Evolutionary conservation across 2,113 vertebrate genomes (phyloP).

Genomic region (Trochalopteron elliotii): DNA sequence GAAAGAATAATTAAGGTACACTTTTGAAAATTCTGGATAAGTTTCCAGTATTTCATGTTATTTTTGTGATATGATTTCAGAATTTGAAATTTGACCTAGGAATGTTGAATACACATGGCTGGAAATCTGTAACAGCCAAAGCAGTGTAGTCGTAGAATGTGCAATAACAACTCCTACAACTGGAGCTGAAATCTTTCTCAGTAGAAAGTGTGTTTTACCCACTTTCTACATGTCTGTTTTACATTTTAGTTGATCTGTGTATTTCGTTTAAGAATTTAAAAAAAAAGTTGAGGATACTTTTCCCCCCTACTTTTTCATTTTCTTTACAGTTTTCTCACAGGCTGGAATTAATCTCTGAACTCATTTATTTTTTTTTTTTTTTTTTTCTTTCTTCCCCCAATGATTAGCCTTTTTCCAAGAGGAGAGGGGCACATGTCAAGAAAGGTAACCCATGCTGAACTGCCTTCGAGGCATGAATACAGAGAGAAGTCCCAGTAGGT

Average conservation of each 20-base stretch:
- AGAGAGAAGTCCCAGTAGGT: background rate
- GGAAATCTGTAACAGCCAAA: background rate
- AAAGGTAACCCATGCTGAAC: background rate
- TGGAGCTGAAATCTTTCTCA: background rate
- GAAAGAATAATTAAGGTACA: background rate
- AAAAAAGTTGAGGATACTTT: background rate
- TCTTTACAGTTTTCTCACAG: background rate
- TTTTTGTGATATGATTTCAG: background rate
- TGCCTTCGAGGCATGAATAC: background rate
- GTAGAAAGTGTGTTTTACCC: background rate
- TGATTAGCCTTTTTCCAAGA: background rate
- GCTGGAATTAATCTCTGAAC: background rate
- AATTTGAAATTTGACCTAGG: background rate
- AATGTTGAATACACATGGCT: background rate
- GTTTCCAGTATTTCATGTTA: background rate
- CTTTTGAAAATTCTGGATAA: background rate
- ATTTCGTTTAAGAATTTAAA: background rate
- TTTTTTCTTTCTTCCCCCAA: background rate
- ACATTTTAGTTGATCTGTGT: background rate
- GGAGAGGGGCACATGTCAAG: background rate
- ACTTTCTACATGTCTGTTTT: background rate
- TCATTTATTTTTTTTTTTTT: background rate
- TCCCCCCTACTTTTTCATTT: background rate
- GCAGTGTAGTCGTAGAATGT: background rate
- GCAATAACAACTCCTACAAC: background rate